Percentiles rank a stretch among this genome's conserved stretches.
These are phyloP conservation scores for Cephus pulcher DNA, from an alignment of 2,888 invertebrate species.

Conservation along the genomic window DNA sequence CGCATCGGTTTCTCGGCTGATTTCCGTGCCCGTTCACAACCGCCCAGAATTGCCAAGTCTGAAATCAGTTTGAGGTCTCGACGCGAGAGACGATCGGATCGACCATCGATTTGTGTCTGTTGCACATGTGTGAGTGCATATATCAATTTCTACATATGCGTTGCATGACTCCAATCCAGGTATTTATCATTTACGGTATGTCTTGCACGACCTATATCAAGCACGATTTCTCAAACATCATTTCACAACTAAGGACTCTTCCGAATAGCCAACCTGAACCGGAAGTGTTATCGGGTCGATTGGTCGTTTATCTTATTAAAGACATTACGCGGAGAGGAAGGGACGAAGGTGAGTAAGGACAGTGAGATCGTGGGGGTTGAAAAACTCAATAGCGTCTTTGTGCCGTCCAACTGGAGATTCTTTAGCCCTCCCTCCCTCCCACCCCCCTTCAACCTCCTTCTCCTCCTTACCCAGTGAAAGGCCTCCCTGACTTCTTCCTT, in stretches of 20 bases:
- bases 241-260: neutral
- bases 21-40: neutral
- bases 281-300: conserved; percentile 25
- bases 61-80: neutral
- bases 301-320: conserved; percentile 47
- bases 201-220: neutral
- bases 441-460: no score
- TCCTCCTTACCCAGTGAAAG: conserved; percentile 27
- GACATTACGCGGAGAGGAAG: conserved; percentile 15
- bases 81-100: neutral
- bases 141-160: neutral
- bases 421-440: conserved; percentile 15
- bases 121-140: neutral
- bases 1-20: neutral
- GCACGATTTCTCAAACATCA: neutral
- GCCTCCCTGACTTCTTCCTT: conserved; percentile 37
- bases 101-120: neutral
- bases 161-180: neutral
- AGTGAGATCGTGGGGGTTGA: conserved; percentile 11
- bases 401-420: conserved; percentile 32
- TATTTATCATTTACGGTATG: neutral
- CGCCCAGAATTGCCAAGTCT: neutral
- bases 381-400: conserved; percentile 19
- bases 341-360: conserved; percentile 21
- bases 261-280: neutral